Conservation (phyloP, 1,140 invertebrate species). For the Papilio glaucus region DNA sequence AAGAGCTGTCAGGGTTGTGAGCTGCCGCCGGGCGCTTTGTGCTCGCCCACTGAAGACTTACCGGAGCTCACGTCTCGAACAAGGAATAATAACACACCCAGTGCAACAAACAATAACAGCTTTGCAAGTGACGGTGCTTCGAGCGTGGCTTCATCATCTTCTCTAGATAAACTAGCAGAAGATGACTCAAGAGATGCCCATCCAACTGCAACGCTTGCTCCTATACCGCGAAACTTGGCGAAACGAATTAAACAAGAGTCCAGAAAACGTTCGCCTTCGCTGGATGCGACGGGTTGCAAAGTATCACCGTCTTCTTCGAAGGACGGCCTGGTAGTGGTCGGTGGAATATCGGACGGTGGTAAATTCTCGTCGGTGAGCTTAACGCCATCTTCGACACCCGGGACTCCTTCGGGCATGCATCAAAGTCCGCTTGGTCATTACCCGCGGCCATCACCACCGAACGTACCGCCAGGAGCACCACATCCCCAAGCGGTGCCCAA, state of each 20-base stretch:
- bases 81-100: conserved; percentile 90
- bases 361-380: conserved; percentile 85
- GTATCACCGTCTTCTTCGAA: conserved; percentile 81
- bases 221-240: conserved; percentile 79
- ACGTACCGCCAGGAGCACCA: conserved; percentile 83
- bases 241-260: conserved; percentile 87
- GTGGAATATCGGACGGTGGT: conserved; percentile 64
- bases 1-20: conserved; percentile 96
- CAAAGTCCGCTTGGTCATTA: conserved; percentile 84
- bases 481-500: conserved; percentile 84
- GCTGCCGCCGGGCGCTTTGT: conserved; percentile 87
- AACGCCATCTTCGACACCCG: conserved; percentile 87
- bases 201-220: conserved; percentile 86
- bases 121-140: conserved; percentile 90
- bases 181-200: conserved; percentile 87
- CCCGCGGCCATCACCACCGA: conserved; percentile 85
- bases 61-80: conserved; percentile 88
- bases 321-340: conserved; percentile 72
- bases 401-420: conserved; percentile 85
- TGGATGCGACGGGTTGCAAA: conserved; percentile 81
- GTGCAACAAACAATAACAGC: conserved; percentile 89
- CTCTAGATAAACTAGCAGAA: conserved; percentile 89
- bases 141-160: conserved; percentile 88
- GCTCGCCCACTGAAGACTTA: conserved; percentile 87
- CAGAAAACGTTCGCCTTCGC: conserved; percentile 86